phyloP scores from a whole-genome alignment of 2,888 invertebrate species.

The Drosophila affinis region DNA sequence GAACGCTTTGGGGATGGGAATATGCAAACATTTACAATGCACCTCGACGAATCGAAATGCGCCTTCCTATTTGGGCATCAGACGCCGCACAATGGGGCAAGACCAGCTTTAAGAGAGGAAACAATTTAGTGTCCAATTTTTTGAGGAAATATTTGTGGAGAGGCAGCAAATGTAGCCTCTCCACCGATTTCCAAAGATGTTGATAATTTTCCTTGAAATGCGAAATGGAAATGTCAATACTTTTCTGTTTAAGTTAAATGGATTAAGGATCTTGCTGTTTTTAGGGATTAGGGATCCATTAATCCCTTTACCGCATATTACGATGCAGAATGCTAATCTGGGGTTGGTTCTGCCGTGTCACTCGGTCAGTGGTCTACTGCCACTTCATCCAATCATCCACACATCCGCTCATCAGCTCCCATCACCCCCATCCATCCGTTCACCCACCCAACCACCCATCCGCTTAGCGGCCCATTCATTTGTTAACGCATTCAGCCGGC shows the following conservation, averaged over 20 bases:
- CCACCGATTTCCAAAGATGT: too few species aligned
- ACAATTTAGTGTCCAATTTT: too few species aligned
- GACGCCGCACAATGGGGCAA: too few species aligned
- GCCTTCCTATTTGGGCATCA: too few species aligned
- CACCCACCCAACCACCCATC: constrained; percentile 1
- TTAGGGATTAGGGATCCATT: neutral
- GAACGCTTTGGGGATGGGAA: neutral
- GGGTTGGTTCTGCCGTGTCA: neutral
- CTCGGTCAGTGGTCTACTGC: neutral
- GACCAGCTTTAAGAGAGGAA: too few species aligned
- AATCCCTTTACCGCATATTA: constrained; percentile 5
- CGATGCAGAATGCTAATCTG: neutral
- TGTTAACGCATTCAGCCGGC: constrained; percentile 20
- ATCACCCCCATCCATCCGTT: neutral
- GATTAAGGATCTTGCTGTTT: neutral
- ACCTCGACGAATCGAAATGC: neutral
- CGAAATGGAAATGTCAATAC: too few species aligned
- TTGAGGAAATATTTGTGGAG: too few species aligned
- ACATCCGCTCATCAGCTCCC: constrained; percentile 10
- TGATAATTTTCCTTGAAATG: too few species aligned
- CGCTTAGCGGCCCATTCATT: constrained; percentile 21
- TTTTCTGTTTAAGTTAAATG: neutral
- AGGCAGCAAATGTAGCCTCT: too few species aligned
- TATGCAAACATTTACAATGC: neutral
- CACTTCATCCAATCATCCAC: constrained; percentile 10